A percentile compares a stretch with the other conserved stretches of the same genome.
Conservation (phyloP, 1,140 invertebrate genomes). For the Drosophila watanabei region DNA sequence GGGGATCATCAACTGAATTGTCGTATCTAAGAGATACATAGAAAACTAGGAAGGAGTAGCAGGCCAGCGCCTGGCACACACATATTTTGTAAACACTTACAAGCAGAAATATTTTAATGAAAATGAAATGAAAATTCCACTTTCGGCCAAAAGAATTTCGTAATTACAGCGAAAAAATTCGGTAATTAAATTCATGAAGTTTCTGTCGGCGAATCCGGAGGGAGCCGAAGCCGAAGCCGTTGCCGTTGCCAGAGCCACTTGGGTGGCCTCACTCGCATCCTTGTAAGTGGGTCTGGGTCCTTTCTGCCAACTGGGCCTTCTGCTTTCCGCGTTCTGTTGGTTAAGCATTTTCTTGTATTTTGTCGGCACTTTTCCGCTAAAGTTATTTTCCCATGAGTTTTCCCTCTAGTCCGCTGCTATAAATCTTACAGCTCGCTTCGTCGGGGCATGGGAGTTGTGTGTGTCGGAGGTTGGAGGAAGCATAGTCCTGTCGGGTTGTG, state of each 20-base stretch:
- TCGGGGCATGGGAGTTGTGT: constrained; percentile 3
- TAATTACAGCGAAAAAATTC: constrained; percentile 83
- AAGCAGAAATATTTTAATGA: constrained; percentile 69
- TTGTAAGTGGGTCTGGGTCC: constrained; percentile 41
- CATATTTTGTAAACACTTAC: constrained; percentile 70
- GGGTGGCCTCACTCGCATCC: constrained; percentile 27
- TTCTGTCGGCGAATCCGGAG: constrained; percentile 59
- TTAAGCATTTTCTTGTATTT: constrained; percentile 82
- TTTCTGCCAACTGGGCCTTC: constrained; percentile 22
- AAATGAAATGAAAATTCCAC: constrained; percentile 82
- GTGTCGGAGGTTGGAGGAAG: not conserved
- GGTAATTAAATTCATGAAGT: constrained; percentile 84
- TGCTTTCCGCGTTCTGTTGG: constrained; percentile 70
- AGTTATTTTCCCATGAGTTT: constrained; percentile 80
- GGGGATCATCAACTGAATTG: not conserved
- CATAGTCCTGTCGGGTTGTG: constrained; percentile 21
- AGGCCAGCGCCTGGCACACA: constrained; percentile 26
- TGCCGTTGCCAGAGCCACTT: constrained; percentile 22
- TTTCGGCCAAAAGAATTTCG: constrained; percentile 82
- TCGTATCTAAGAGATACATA: constrained; percentile 1
- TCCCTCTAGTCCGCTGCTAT: constrained; percentile 59
- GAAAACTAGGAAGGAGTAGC: constrained; percentile 13
- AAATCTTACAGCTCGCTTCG: constrained; percentile 64
- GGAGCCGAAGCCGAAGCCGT: constrained; percentile 10
- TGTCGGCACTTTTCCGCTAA: constrained; percentile 81